A percentile compares a stretch with the other conserved stretches of the same genome.
These are phyloP conservation scores for Epinotia bilunana DNA, from an alignment of 2,888 invertebrate species.

Conservation along the genomic window DNA sequence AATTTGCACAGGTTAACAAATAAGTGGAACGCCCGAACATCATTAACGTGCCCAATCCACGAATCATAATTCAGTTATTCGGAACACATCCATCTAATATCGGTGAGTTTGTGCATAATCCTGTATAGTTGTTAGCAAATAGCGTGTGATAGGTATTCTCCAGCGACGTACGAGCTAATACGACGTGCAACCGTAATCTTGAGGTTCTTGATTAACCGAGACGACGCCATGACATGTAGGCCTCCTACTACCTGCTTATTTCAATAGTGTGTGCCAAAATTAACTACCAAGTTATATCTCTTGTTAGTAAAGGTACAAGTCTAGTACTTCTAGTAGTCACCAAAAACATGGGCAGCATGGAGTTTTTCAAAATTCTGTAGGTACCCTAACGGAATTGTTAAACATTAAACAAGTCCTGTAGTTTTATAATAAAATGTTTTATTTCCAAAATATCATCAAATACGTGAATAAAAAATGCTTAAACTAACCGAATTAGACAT, in stretches of 20 bases:
- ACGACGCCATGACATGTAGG: too few species aligned
- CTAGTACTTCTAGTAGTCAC: too few species aligned
- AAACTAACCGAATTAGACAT: too few species aligned
- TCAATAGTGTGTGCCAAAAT: neutral
- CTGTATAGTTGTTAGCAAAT: slow-evolving; percentile 29
- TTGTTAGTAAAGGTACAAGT: too few species aligned
- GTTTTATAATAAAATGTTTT: too few species aligned
- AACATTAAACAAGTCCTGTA: too few species aligned
- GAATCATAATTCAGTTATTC: slow-evolving; percentile 27
- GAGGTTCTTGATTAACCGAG: slow-evolving; percentile 5
- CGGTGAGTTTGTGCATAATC: slow-evolving; percentile 22
- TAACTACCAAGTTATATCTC: neutral
- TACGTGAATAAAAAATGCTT: too few species aligned
- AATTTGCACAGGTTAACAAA: slow-evolving; percentile 19
- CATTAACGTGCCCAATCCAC: slow-evolving; percentile 19
- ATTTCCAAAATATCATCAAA: too few species aligned
- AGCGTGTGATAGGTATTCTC: slow-evolving; percentile 15
- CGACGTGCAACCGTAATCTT: slow-evolving; percentile 34
- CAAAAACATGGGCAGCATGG: too few species aligned
- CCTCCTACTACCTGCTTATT: neutral
- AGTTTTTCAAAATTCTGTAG: too few species aligned
- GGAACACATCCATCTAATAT: slow-evolving; percentile 19
- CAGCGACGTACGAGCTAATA: slow-evolving; percentile 20
- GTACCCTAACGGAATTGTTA: neutral
- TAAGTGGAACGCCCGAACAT: slow-evolving; percentile 11